These are phyloP conservation scores for Pteronura brasiliensis DNA, from an alignment of 2,113 vertebrate genomes.

Conservation along the genomic window DNA sequence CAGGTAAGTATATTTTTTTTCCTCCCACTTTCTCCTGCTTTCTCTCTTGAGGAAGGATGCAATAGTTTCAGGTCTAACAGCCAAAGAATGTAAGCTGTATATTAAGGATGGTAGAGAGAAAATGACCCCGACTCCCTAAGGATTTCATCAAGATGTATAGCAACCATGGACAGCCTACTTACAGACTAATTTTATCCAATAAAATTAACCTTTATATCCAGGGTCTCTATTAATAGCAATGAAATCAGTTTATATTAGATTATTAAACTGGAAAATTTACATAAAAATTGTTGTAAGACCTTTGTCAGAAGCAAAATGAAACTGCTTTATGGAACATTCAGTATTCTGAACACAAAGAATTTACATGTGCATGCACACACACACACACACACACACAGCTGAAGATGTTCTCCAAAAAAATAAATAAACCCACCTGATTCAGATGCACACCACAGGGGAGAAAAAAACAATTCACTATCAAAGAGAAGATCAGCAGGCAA, in stretches of 20 bases:
- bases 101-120: neutral
- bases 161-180: neutral
- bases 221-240: neutral
- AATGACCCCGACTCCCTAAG: neutral
- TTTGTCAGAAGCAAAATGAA: neutral
- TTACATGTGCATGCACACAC: no score
- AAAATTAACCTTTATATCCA: neutral
- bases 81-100: neutral
- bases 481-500: neutral
- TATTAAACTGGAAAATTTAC: neutral
- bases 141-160: neutral
- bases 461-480: neutral
- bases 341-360: neutral
- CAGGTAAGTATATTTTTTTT: neutral
- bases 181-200: neutral
- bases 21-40: neutral
- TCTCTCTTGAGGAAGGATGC: neutral
- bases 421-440: neutral
- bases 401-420: neutral
- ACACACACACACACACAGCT: neutral
- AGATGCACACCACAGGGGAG: rapidly evolving
- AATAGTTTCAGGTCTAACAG: neutral
- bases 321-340: neutral
- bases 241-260: neutral
- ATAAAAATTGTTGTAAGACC: conserved; percentile 4